Evolutionary conservation across 2,797 vertebrate species (phyloP).

Genomic region (Sebastolobus altivelis): DNA sequence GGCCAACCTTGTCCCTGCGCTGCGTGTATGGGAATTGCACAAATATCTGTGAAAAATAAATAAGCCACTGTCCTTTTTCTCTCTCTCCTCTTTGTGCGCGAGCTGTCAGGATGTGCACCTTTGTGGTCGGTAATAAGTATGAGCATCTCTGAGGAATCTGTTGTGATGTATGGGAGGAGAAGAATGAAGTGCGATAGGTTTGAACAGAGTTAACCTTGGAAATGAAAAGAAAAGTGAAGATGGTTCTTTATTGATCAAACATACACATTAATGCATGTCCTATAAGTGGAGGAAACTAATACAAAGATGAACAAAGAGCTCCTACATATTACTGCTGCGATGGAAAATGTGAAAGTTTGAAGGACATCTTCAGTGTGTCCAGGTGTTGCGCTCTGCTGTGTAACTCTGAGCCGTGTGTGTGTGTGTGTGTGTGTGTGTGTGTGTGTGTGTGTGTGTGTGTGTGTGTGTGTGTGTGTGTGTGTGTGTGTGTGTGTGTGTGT

Average conservation of each 20-base stretch:
- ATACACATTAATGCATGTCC: too few relatives aligned
- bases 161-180: not conserved
- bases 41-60: not conserved
- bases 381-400: not conserved
- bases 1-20: slow-evolving; percentile 15
- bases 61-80: not conserved
- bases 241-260: not conserved
- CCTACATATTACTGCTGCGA: not conserved
- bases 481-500: not conserved
- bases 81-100: not conserved
- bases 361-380: not conserved
- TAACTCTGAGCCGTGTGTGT: not conserved
- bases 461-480: not conserved
- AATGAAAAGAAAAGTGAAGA: not conserved
- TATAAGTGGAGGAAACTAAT: not conserved
- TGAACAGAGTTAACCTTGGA: not conserved
- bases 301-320: not conserved
- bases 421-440: not conserved
- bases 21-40: not conserved
- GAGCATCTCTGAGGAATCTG: not conserved
- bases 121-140: not conserved
- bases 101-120: not conserved
- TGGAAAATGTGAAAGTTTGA: not conserved
- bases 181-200: not conserved
- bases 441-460: not conserved